phyloP scores from a whole-genome alignment of 2,797 vertebrate species.

The Crypturellus tataupa region DNA sequence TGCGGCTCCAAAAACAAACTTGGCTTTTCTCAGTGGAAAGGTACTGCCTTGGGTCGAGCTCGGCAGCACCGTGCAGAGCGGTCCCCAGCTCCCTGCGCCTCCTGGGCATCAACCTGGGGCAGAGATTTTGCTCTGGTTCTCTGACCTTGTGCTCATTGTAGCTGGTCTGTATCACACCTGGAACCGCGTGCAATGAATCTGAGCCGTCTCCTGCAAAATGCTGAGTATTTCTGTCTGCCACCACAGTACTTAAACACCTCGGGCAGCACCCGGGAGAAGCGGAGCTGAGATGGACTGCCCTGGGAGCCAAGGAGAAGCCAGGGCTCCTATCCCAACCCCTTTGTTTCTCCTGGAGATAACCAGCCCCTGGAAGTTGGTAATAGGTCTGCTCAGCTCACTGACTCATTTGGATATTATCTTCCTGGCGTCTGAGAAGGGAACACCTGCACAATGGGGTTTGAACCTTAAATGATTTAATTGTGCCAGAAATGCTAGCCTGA shows the following conservation, averaged over 20 bases:
- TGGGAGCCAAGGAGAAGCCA: neutral
- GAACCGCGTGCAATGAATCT: neutral
- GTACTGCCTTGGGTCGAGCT: neutral
- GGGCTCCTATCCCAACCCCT: neutral
- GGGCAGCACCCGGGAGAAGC: neutral
- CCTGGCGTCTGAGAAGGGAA: neutral
- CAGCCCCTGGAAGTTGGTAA: neutral
- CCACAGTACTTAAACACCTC: neutral
- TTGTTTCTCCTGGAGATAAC: neutral
- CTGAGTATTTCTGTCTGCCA: neutral
- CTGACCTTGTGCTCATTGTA: neutral
- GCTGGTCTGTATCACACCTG: rapidly evolving
- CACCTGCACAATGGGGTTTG: neutral
- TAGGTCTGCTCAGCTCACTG: neutral
- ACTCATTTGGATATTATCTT: neutral
- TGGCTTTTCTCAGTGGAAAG: neutral
- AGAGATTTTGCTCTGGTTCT: neutral
- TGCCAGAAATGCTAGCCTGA: neutral
- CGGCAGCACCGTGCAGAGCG: neutral
- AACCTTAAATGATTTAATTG: neutral
- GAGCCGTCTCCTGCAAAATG: rapidly evolving
- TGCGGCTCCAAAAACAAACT: neutral
- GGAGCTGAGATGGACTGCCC: neutral
- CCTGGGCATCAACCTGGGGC: neutral
- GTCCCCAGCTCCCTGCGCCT: neutral